phyloP scores from a whole-genome alignment of 2,797 vertebrate genomes.

The Periophthalmus magnuspinnatus region DNA sequence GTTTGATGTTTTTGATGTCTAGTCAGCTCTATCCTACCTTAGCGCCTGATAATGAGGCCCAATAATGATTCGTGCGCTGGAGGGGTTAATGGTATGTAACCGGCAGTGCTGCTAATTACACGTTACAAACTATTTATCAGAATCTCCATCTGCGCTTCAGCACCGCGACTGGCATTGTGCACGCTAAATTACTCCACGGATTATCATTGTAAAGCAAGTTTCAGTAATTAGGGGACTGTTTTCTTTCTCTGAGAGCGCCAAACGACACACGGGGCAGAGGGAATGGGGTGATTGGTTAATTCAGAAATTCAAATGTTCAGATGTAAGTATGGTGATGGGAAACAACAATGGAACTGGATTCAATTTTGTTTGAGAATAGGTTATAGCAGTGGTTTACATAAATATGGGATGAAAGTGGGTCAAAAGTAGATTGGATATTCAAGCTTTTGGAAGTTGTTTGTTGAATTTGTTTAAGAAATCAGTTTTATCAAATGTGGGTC shows the following conservation, averaged over 20 bases:
- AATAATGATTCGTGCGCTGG: constrained; percentile 95
- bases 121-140: constrained; percentile 99
- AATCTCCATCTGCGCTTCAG: constrained; percentile 93
- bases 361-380: not conserved
- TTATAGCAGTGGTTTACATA: not conserved
- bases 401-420: not conserved
- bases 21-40: constrained; percentile 98
- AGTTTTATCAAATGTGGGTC: not conserved
- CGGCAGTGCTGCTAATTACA: constrained; percentile 98
- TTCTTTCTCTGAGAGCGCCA: constrained; percentile 76
- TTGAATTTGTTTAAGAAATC: not conserved
- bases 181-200: constrained; percentile 99
- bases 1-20: constrained; percentile 89
- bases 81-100: constrained; percentile 99
- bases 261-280: constrained; percentile 59
- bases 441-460: not conserved
- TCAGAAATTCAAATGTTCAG: constrained; percentile 54
- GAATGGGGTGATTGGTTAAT: constrained; percentile 73
- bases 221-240: constrained; percentile 96
- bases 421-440: not conserved
- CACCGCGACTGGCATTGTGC: constrained; percentile 90
- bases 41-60: constrained; percentile 96
- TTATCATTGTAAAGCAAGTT: constrained; percentile 99
- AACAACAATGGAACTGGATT: not conserved
- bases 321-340: constrained; percentile 24